Base-by-base conservation (phyloP, 2,113 vertebrate genomes). In the Gymnarchus niloticus region DNA sequence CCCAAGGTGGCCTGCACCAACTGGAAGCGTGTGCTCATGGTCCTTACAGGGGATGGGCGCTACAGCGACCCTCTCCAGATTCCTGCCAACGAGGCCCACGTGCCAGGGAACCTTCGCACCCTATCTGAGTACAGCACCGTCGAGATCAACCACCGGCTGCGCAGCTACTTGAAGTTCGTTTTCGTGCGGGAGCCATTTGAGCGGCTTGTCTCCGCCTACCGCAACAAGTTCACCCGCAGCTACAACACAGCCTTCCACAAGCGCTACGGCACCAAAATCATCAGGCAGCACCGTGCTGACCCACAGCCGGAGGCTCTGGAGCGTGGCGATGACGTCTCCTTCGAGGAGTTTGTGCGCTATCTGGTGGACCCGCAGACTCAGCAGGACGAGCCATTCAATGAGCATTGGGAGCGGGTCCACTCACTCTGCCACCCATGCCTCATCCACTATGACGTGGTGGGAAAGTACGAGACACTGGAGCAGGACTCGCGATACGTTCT, bases 1-100 rank as follows among this genome's bases (percentile, higher is more conserved):
- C 97, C 97, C 88, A 98, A 98, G 89, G 97, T 97, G 90, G 97
- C 97, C 82, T 98, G 97, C 91, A 98, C 97, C 89, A 98, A 97
- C 94, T 99, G 97, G 97, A 98, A 99, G 92, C 92, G 97, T 0
- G 96, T 98, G 54, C 94, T 99, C 91, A 97, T 98, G 95, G 96
- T 97, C 14, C 93, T 98, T 89, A 97, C 96, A 0, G 95, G 96
- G 0, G 93, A 91, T 0, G 94, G 95, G n/a, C 92, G 93, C 61
- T 92, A 89, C 76, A 91, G 28, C 5, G 95, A 98, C 88, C 97
- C 97, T 0, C 88, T 95, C 56, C 91, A 92, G 0, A 98, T 99
- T 89, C 96, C 97, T 0, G 97, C 97, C 84, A 95, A 95, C 0
- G 96, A 97, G 91, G 97, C 96, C 33, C 97, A 98, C 0, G 87